Base-by-base conservation (phyloP, 2,797 vertebrate species). In the Microchirus variegatus region DNA sequence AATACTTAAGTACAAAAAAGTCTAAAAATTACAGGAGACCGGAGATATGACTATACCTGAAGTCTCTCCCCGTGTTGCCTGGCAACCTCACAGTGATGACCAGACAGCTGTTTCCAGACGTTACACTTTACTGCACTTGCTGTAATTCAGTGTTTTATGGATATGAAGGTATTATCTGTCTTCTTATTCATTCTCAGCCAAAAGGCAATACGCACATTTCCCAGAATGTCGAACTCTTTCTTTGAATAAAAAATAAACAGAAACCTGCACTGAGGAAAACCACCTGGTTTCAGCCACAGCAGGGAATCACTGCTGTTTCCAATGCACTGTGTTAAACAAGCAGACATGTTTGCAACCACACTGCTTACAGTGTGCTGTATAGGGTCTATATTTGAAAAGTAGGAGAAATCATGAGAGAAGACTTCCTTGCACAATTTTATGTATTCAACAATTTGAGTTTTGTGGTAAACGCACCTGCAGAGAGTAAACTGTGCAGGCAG, bases 361-460 rank as follows among this genome's bases (percentile, higher is more conserved):
- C 38, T 37, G n/a, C 47, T 73, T 38, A 16, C 56, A 47, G 59
- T 6, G 13, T 61, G 10, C 38, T 13, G 12, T 40, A 0, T 54
- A 36, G 55, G 17, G 50, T 44, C 38, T 9, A 15, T 47, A 17
- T 12, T 12, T 15, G 50, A 49, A 59, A 67, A 66, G 16, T 6
- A 43, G 47, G 37, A 51, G n/a, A 59, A 68, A 74, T 79, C 52
- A 49, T 55, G 19, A 53, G 43, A 64, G 46, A 42, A 62, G 45
- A 56, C 49, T 45, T 59, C 59, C 68, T 43, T 58, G 16, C 11
- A 2, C 4, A 6, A 50, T 14, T 67, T 68, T 49, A 4, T 70
- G 16, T 64, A 48, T 36, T 19, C 53, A 47, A 54, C 26, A 51
- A 57, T 55, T 52, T 13, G 37, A 55, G 57, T 22, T 52, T 52